phyloP scores from a whole-genome alignment of 1,140 invertebrate species.

The Trialeurodes vaporariorum region DNA sequence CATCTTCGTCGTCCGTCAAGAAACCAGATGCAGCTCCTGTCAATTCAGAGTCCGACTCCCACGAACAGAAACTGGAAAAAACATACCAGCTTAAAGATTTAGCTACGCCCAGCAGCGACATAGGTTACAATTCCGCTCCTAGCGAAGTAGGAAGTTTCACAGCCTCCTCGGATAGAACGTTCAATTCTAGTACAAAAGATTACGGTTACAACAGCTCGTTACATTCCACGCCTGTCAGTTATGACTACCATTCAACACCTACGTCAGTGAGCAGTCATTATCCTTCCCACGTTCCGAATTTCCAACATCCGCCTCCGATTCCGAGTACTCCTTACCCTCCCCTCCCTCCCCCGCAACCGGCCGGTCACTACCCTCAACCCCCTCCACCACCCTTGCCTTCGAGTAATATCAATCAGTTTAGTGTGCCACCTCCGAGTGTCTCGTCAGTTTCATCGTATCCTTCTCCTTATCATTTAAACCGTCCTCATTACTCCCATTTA shows the following conservation, averaged over 20 bases:
- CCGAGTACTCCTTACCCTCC: slow-evolving; percentile 4
- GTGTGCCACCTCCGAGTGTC: slow-evolving; percentile 2
- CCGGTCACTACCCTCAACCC: slow-evolving; percentile 5
- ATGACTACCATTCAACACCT: background rate
- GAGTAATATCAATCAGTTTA: slow-evolving; percentile 1
- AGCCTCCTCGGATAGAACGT: slow-evolving; percentile 28
- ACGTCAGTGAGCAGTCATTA: background rate
- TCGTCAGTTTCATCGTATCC: slow-evolving; percentile 12
- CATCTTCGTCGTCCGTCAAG: background rate
- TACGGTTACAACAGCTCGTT: background rate
- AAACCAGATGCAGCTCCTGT: slow-evolving; percentile 14
- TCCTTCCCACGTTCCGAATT: background rate
- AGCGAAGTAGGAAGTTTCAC: slow-evolving; percentile 40
- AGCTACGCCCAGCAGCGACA: slow-evolving; percentile 41
- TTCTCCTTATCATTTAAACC: slow-evolving; percentile 10
- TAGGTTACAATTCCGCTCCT: slow-evolving; percentile 41
- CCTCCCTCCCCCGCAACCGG: slow-evolving; percentile 13
- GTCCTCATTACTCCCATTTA: slow-evolving; percentile 13
- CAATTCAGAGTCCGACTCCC: background rate
- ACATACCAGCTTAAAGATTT: slow-evolving; percentile 32
- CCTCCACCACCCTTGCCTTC: slow-evolving; percentile 8
- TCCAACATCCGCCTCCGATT: slow-evolving; percentile 11
- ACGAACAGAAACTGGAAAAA: background rate
- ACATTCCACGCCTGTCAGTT: background rate
- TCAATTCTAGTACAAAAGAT: background rate